A percentile compares a stretch with the other conserved stretches of the same genome.
Evolutionary conservation across 1,140 invertebrate species (phyloP).

Genomic region (Telenomus remus): DNA sequence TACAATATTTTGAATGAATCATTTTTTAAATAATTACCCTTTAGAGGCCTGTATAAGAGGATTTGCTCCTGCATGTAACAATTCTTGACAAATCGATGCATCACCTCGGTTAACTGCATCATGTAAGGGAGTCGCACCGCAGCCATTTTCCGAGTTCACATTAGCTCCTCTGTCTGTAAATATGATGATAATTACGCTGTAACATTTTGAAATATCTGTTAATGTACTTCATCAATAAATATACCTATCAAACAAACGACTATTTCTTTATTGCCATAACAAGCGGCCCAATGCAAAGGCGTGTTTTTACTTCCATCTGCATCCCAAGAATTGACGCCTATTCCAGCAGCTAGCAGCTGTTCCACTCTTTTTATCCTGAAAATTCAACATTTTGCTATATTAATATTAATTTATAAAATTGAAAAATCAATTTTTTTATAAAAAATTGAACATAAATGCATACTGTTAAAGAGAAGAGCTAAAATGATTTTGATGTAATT

Average conservation of each 20-base stretch:
- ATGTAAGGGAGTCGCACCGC: slow-evolving; percentile 79
- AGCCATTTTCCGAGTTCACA: slow-evolving; percentile 77
- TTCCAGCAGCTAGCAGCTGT: slow-evolving; percentile 76
- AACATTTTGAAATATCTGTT: too few relatives aligned
- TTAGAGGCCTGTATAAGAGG: slow-evolving; percentile 76
- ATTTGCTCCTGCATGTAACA: slow-evolving; percentile 78
- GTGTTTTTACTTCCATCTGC: slow-evolving; percentile 79
- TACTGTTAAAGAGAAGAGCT: too few relatives aligned
- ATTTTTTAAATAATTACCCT: slow-evolving; percentile 70
- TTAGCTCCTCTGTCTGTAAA: slow-evolving; percentile 75
- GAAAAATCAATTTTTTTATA: background rate
- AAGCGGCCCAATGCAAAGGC: slow-evolving; percentile 81
- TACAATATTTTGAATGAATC: background rate
- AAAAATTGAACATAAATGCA: too few relatives aligned
- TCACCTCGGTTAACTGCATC: slow-evolving; percentile 79
- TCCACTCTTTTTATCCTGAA: slow-evolving; percentile 73
- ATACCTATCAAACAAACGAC: slow-evolving; percentile 78
- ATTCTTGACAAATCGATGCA: slow-evolving; percentile 76
- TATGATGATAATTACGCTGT: background rate
- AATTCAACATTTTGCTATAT: slow-evolving; percentile 4
- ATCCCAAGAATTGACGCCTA: slow-evolving; percentile 78
- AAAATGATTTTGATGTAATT: too few relatives aligned
- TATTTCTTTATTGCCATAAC: slow-evolving; percentile 78
- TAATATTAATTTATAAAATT: slow-evolving; percentile 14
- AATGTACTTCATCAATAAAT: too few relatives aligned